Evolutionary conservation across 2,888 invertebrate genomes (phyloP).

Genomic region (Synanthedon vespiformis): DNA sequence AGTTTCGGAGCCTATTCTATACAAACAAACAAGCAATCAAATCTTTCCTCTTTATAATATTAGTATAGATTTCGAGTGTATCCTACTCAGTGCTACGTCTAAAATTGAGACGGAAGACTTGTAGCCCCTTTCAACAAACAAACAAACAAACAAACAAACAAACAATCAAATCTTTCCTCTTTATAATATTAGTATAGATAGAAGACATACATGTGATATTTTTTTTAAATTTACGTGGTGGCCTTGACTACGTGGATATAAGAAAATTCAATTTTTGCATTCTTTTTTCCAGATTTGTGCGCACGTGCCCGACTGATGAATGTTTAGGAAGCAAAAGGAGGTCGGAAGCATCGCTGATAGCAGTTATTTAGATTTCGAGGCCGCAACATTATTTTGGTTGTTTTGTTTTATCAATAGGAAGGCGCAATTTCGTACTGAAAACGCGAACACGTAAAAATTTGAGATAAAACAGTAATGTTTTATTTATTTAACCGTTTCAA

Average conservation of each 20-base stretch:
- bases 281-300: slow-evolving; percentile 5
- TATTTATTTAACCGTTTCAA: background rate
- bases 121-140: too few species aligned
- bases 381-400: slow-evolving; percentile 61
- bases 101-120: too few species aligned
- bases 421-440: slow-evolving; percentile 53
- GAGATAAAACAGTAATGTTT: slow-evolving; percentile 28
- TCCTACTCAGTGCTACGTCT: too few species aligned
- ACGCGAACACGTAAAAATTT: slow-evolving; percentile 24
- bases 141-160: too few species aligned
- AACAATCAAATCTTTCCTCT: too few species aligned
- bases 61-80: too few species aligned
- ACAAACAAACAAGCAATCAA: too few species aligned
- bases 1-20: too few species aligned
- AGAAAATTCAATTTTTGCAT: background rate
- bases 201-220: background rate
- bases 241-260: background rate
- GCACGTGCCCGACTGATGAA: slow-evolving; percentile 27
- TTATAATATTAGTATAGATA: too few species aligned
- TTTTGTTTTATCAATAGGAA: slow-evolving; percentile 67
- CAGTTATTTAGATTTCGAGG: slow-evolving; percentile 67
- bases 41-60: too few species aligned
- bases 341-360: slow-evolving; percentile 65
- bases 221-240: background rate
- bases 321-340: slow-evolving; percentile 60